Percentiles rank a stretch among this genome's conserved stretches.
Evolutionary conservation across 1,140 invertebrate species (phyloP).

Genomic region (Bombus soroeensis): DNA sequence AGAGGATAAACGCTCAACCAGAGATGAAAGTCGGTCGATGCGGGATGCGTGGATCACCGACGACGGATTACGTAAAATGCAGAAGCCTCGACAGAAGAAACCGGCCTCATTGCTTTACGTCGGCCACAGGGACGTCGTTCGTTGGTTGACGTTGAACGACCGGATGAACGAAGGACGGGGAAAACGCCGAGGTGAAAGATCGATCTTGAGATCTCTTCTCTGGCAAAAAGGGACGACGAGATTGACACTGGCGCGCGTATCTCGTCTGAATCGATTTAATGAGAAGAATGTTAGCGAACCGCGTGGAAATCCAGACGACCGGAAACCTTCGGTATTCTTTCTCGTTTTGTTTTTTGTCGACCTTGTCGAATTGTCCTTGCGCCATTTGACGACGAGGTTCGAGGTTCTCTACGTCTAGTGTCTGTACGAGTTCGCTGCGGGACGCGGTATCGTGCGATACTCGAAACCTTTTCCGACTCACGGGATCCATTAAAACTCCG

Average conservation of each 20-base stretch:
- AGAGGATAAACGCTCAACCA: background rate
- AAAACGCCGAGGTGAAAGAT: background rate
- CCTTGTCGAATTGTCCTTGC: conserved; percentile 2
- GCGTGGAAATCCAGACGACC: conserved; percentile 27
- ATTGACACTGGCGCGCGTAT: conserved; percentile 18
- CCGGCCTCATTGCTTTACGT: conserved; percentile 17
- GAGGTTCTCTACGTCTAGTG: background rate
- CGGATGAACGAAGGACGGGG: background rate
- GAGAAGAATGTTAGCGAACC: conserved; percentile 55
- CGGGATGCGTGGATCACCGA: background rate
- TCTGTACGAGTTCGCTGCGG: background rate
- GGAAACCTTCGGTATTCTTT: background rate
- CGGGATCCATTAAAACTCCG: conserved; percentile 48
- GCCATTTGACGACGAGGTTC: conserved; percentile 33
- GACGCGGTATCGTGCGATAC: background rate
- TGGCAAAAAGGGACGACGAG: background rate
- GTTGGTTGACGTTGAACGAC: background rate
- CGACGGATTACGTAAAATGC: conserved; percentile 66
- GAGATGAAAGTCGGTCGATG: background rate
- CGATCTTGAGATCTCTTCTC: background rate
- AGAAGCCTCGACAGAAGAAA: conserved; percentile 44
- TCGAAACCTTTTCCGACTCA: background rate
- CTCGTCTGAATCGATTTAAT: conserved; percentile 59
- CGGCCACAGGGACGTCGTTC: background rate
- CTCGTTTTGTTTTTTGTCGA: background rate